phyloP scores from a whole-genome alignment of 2,888 invertebrate genomes.

The Apocheima hispidaria region DNA sequence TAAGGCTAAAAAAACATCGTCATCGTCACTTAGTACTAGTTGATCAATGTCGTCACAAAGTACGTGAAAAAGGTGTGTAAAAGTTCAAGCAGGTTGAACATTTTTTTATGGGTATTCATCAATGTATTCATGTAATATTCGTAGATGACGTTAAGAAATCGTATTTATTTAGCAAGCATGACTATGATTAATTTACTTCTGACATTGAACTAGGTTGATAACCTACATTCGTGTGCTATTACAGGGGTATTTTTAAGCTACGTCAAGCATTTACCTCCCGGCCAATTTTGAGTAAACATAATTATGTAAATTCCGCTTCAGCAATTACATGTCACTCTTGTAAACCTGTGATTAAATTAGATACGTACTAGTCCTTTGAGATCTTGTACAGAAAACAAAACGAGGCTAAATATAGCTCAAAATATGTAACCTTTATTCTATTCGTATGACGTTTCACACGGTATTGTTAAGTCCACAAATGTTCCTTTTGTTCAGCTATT shows the following conservation, averaged over 20 bases:
- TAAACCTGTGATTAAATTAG: no score
- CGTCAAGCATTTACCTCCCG: not conserved
- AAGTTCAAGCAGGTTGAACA: not conserved
- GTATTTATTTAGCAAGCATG: not conserved
- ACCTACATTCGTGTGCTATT: slow-evolving; percentile 31
- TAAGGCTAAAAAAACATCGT: no score
- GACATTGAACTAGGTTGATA: slow-evolving; percentile 38
- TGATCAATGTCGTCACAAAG: no score
- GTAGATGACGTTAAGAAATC: not conserved
- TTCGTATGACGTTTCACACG: no score
- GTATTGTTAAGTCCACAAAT: no score
- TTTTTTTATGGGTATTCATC: not conserved
- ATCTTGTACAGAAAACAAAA: not conserved
- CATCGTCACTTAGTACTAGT: no score
- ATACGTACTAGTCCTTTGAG: no score
- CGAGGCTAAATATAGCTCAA: no score
- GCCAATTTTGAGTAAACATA: not conserved
- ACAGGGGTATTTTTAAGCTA: slow-evolving; percentile 8
- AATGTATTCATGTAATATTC: not conserved
- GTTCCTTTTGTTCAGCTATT: no score
- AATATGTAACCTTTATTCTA: no score
- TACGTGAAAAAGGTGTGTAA: not conserved
- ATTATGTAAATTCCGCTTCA: no score
- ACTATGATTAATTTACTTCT: slow-evolving; percentile 25
- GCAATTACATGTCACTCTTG: no score